Conservation (phyloP, 2,113 vertebrate species). For the Urocitellus parryii region DNA sequence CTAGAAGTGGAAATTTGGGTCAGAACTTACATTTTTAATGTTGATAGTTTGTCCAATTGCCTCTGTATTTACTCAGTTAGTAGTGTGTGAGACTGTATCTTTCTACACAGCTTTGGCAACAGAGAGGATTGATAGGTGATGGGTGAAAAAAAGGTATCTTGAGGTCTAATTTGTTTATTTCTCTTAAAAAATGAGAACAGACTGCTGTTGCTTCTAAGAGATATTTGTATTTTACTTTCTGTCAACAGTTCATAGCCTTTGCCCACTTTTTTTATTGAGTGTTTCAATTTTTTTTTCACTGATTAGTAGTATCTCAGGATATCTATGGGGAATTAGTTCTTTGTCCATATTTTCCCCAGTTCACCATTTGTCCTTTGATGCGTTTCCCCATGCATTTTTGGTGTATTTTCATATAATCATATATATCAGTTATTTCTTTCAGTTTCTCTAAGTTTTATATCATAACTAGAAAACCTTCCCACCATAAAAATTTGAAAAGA, state of each 20-base stretch:
- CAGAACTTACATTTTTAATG: not conserved
- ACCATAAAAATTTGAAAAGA: not conserved
- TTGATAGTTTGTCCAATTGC: not conserved
- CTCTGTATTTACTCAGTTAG: not conserved
- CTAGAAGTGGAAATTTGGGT: not conserved
- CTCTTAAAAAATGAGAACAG: not conserved
- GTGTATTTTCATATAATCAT: not conserved
- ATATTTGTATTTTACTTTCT: slow-evolving; percentile 7
- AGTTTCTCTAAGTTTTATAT: not conserved
- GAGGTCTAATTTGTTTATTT: not conserved
- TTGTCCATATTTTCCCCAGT: not conserved
- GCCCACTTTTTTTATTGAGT: not conserved
- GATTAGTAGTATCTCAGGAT: not conserved
- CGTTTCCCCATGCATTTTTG: not conserved
- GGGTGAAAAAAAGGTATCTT: not conserved
- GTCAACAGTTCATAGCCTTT: not conserved
- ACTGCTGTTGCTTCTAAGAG: no score
- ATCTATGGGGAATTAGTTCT: slow-evolving; percentile 8
- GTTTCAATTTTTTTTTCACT: not conserved
- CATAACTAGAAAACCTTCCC: slow-evolving; percentile 14
- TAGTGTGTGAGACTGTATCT: fast-evolving
- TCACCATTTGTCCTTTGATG: slow-evolving; percentile 4
- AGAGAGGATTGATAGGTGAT: not conserved
- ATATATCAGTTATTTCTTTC: slow-evolving; percentile 13
- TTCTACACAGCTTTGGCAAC: not conserved